Conservation (phyloP, 2,888 invertebrate species). For the Azorinus chamasolen region DNA sequence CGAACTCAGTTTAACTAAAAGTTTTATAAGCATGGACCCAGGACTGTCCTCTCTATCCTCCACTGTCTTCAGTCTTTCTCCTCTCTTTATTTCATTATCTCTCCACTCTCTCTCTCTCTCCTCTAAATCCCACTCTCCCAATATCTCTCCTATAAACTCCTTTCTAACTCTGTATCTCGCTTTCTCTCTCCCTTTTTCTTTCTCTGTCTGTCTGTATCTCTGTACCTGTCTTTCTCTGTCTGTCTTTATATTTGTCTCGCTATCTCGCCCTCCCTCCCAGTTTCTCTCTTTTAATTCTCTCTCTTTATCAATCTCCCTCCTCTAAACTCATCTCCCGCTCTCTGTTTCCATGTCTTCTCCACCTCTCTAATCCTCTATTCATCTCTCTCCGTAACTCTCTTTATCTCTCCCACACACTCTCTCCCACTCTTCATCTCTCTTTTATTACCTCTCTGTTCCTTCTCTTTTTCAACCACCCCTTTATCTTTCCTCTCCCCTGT, state of each 20-base stretch:
- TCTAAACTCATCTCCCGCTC: background rate
- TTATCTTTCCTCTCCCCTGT: background rate
- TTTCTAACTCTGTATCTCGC: background rate
- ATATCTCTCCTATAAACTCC: background rate
- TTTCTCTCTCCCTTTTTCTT: background rate
- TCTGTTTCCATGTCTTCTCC: background rate
- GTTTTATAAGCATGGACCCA: too few species aligned
- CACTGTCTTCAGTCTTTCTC: background rate
- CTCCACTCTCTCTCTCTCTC: constrained; percentile 1
- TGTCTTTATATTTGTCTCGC: background rate
- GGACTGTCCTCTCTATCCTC: background rate
- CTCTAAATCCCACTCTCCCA: background rate
- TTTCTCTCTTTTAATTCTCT: background rate
- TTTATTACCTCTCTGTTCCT: background rate
- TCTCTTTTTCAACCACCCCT: background rate
- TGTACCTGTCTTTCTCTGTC: background rate
- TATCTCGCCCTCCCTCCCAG: background rate
- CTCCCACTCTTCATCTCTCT: background rate
- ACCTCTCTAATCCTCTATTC: background rate
- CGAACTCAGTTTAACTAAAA: too few species aligned
- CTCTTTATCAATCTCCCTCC: background rate
- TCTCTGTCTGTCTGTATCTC: background rate
- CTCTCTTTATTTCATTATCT: background rate
- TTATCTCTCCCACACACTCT: background rate
- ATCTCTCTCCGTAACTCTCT: background rate